These are phyloP conservation scores for Limnephilus marmoratus DNA, from an alignment of 2,888 invertebrate species.

Conservation along the genomic window DNA sequence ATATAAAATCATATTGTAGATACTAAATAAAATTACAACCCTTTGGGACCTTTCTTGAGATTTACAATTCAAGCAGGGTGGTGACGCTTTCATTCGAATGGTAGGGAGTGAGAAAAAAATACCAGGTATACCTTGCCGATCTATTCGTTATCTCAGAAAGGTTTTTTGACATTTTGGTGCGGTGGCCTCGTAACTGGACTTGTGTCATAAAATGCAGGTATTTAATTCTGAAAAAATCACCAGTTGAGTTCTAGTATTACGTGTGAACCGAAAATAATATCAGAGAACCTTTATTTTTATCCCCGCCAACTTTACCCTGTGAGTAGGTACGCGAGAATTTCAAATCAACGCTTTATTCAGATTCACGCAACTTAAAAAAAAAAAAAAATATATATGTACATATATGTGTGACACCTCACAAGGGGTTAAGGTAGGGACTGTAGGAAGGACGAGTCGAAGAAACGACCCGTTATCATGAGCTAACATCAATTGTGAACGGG, in stretches of 20 bases:
- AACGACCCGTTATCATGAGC: too few species aligned
- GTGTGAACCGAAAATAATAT: background rate
- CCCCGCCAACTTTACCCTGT: background rate
- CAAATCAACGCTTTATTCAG: background rate
- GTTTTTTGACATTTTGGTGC: background rate
- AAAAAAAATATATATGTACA: too few species aligned
- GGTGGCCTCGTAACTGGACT: background rate
- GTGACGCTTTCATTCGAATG: background rate
- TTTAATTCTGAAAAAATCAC: background rate
- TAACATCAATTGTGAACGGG: too few species aligned
- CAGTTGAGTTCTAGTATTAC: background rate
- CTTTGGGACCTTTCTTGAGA: constrained; percentile 12
- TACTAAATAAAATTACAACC: background rate
- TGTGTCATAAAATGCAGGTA: background rate
- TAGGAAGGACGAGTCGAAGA: too few species aligned
- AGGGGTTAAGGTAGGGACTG: too few species aligned
- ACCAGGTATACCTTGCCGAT: background rate
- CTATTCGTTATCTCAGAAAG: background rate
- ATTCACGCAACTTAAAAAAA: too few species aligned
- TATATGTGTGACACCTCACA: too few species aligned
- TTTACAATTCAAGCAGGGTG: background rate
- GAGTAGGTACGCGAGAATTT: background rate
- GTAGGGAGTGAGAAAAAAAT: background rate
- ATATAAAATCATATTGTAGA: background rate
- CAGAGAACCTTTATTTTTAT: background rate